Evolutionary conservation across 2,888 invertebrate species (phyloP), one percentile per base, ranked within the genome.

Genomic region (Cephus rjabovi): DNA sequence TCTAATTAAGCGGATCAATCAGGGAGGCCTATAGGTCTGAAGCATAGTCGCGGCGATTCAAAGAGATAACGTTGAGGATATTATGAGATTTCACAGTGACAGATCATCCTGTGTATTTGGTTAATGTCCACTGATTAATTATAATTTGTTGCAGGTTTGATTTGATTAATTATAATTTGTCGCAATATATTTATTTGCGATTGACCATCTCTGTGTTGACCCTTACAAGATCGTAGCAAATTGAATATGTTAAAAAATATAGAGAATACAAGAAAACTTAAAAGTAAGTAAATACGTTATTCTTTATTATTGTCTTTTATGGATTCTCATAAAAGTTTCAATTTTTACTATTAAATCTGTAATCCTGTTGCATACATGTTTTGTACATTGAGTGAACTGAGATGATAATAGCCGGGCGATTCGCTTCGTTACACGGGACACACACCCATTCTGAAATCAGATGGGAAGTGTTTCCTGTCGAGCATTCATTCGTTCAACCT

Each of bases 401-500:
- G 6, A 56, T 56, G 9, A 56, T 56, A 56, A 56, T 56, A 79
- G 75, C 75, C 69, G 74, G 76, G 80, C 77, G 81, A 81, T 79
- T 80, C 86, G 86, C 83, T 85, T 85, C 85, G 88, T 81, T 87
- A 84, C 85, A 83, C 87, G 82, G 82, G 83, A 74, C 80, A 78
- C 85, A 81, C 80, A 80, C 80, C 79, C 83, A 83, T 86, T 88
- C 84, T 83, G 84, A 85, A 88, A 86, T 89, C 86, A 86, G 85
- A 86, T 87, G 85, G 86, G 86, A 86, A 87, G 84, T 85, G 83
- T 84, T 87, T 89, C 89, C 89, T 88, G 86, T 82, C 83, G 81
- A 77, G 83, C 84, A 83, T 87, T 86, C 86, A 86, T 83, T 83
- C 84, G 84, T 83, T 84, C 87, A 83, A 86, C 74, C 74, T 40